phyloP scores from a whole-genome alignment of 2,113 vertebrate genomes.

The Eira barbara region DNA sequence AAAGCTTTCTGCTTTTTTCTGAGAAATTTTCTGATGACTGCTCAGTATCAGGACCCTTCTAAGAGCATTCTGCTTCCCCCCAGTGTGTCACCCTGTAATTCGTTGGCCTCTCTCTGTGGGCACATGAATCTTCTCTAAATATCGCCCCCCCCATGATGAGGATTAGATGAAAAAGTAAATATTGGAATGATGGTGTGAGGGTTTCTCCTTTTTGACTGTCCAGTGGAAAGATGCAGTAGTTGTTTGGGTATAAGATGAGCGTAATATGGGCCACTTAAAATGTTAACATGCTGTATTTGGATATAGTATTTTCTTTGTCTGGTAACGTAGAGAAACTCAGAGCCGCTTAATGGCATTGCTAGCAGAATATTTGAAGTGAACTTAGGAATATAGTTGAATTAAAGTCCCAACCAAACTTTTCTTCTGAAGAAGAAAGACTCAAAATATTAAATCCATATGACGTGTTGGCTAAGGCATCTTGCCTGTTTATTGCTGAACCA shows the following conservation, averaged over 20 bases:
- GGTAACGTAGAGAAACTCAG: background rate
- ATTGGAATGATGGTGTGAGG: background rate
- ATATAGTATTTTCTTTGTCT: constrained; percentile 5
- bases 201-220: constrained; percentile 27
- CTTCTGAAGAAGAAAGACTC: constrained; percentile 36
- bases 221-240: background rate
- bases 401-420: constrained; percentile 44
- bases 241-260: background rate
- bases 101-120: background rate
- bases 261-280: background rate
- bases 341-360: background rate
- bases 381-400: background rate
- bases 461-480: constrained; percentile 74
- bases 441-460: constrained; percentile 51
- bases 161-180: background rate
- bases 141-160: background rate
- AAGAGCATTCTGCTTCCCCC: background rate
- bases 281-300: background rate
- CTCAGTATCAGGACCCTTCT: constrained; percentile 16
- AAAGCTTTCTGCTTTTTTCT: background rate
- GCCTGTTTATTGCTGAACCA: constrained; percentile 76
- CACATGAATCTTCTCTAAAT: background rate
- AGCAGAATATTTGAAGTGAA: background rate
- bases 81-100: background rate
- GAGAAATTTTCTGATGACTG: constrained; percentile 4